Evolutionary conservation across 2,797 vertebrate genomes (phyloP).

Genomic region (Ctenopoma multispine): DNA sequence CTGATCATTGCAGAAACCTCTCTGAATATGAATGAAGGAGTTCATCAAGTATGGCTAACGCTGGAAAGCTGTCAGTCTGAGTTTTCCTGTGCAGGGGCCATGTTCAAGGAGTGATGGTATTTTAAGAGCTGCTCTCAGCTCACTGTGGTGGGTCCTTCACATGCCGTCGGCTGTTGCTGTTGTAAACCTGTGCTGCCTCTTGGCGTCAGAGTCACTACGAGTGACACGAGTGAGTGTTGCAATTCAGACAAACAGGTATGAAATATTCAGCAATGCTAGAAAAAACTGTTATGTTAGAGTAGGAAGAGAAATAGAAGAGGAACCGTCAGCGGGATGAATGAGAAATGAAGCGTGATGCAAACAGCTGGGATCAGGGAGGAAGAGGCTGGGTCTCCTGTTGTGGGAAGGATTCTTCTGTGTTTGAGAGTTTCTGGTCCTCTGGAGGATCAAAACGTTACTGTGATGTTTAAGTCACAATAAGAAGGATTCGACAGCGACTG

Average conservation of each 20-base stretch:
- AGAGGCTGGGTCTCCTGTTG: too few relatives aligned
- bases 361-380: too few relatives aligned
- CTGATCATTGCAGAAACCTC: too few relatives aligned
- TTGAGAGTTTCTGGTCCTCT: neutral
- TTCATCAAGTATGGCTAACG: too few relatives aligned
- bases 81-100: conserved; percentile 18
- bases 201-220: conserved; percentile 1
- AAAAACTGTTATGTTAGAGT: neutral
- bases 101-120: conserved; percentile 27
- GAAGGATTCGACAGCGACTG: too few relatives aligned
- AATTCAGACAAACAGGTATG: conserved; percentile 23
- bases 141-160: conserved; percentile 33
- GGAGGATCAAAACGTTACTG: too few relatives aligned
- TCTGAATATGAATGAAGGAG: too few relatives aligned
- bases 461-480: too few relatives aligned
- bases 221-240: too few relatives aligned
- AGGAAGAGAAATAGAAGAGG: conserved; percentile 2
- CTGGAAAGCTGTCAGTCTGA: neutral
- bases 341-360: conserved; percentile 4
- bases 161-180: conserved; percentile 43
- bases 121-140: conserved; percentile 48
- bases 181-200: conserved; percentile 38
- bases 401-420: neutral
- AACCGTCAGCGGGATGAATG: conserved; percentile 7
- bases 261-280: conserved; percentile 41